Percentiles rank a stretch among this genome's conserved stretches.
These are phyloP conservation scores for Catharus bicknelli DNA, from an alignment of 2,113 vertebrate genomes.

Conservation along the genomic window DNA sequence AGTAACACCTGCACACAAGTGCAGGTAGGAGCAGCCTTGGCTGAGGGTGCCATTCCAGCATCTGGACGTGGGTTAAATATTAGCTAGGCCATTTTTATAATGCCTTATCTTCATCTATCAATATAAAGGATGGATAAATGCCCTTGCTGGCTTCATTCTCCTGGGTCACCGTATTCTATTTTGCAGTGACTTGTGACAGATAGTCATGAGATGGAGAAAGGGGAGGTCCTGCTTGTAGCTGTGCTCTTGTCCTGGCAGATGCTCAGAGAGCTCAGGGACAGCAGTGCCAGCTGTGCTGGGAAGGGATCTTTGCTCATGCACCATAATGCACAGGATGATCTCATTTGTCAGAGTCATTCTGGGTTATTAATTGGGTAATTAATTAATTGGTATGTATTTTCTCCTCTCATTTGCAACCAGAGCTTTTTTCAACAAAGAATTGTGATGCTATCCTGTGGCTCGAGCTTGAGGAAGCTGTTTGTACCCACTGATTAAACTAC, in stretches of 20 bases:
- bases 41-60: not conserved
- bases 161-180: not conserved
- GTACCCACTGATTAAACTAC: not conserved
- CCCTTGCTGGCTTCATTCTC: not conserved
- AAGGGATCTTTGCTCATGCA: not conserved
- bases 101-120: not conserved
- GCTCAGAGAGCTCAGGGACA: not conserved
- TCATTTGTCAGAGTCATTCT: not conserved
- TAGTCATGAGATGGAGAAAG: not conserved
- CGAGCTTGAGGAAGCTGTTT: not conserved
- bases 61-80: not conserved
- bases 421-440: not conserved
- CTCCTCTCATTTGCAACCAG: not conserved
- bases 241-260: not conserved
- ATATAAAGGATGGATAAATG: not conserved
- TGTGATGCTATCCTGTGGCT: rapidly evolving
- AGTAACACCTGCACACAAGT: not conserved
- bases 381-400: not conserved
- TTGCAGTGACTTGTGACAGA: not conserved
- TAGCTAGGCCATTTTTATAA: not conserved
- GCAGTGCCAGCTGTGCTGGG: not conserved
- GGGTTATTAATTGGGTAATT: not conserved
- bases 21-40: rapidly evolving
- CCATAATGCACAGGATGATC: not conserved
- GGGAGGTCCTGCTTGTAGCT: not conserved